Evolutionary conservation across 2,888 invertebrate genomes (phyloP).

Genomic region (Trichogramma evanescens): DNA sequence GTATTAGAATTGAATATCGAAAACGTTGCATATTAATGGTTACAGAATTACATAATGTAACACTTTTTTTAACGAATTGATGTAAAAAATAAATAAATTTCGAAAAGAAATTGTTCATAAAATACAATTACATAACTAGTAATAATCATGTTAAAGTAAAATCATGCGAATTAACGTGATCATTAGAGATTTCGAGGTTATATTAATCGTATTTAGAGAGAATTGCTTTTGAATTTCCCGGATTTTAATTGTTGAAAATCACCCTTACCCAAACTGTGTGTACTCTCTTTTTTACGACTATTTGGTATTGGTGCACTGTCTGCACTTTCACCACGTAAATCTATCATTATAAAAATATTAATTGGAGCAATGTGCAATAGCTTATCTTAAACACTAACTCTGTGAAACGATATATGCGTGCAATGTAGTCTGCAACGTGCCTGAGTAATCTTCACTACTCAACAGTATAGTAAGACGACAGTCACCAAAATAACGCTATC

Average conservation of each 20-base stretch:
- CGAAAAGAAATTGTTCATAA: no score
- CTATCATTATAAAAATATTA: conserved; percentile 33
- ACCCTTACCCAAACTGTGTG: conserved; percentile 30
- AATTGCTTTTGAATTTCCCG: neutral
- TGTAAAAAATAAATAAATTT: no score
- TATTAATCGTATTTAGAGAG: conserved; percentile 4
- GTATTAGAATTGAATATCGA: no score
- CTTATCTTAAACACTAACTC: no score
- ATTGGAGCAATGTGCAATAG: neutral
- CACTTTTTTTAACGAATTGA: no score
- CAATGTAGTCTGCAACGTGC: no score
- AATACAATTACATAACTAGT: conserved; percentile 20
- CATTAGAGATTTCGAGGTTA: conserved; percentile 19
- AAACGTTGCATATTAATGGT: neutral
- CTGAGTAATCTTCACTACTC: no score
- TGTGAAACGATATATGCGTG: no score
- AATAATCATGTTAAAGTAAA: conserved; percentile 16
- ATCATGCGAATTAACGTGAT: conserved; percentile 1
- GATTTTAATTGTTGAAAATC: neutral
- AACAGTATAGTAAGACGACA: no score
- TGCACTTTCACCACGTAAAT: conserved; percentile 30
- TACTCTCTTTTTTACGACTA: conserved; percentile 23
- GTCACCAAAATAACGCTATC: no score
- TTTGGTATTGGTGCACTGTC: conserved; percentile 20
- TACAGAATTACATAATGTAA: neutral